Base-by-base conservation (phyloP, 2,113 vertebrate genomes). In the Myrmecophaga tridactyla region DNA sequence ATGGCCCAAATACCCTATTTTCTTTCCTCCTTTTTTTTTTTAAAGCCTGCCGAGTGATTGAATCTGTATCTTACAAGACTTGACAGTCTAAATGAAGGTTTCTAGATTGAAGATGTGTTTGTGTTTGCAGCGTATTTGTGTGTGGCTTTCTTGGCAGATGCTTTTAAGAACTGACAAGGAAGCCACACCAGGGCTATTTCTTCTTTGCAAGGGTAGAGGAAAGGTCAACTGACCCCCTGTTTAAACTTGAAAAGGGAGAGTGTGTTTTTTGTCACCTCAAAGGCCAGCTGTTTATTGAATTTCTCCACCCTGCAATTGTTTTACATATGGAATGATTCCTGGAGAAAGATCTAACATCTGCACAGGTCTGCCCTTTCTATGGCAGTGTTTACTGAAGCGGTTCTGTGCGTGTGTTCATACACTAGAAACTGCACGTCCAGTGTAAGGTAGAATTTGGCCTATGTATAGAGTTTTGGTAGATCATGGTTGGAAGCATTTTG, bases 271-370 rank as follows among this genome's bases (percentile, higher is more conserved):
- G 90, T 92, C 92, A 63, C 96, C 94, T 96, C 86, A 67, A 91
- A 95, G 89, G 78, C 92, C 92, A 97, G 48, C 92, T 89, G 92
- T 95, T 95, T 96, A 90, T 94, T 96, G 94, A 94, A 43, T 93
- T 83, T 77, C 95, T 95, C 96, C 70, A 48, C 65, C 75, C 92
- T 94, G 75, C 84, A 39, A 94, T 97, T 96, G 96, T 97, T 94
- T 96, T 56, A 41, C 70, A 67, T 91, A 70, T 43, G 78, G 60
- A 97, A 86, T 83, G 36, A 85, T 96, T 97, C 90, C 90, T 95
- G 94, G 82, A 91, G 92, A 94, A 91, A 84, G 51, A 89, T 73
- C 78, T 92, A 92, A 94, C 94, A 63, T 89, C 90, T 91, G 62
- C 69, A 36, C 93, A 92, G 39, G 23, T 86, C 97, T 92, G 78